phyloP scores from a whole-genome alignment of 2,113 vertebrate species.

The Zingel zingel region DNA sequence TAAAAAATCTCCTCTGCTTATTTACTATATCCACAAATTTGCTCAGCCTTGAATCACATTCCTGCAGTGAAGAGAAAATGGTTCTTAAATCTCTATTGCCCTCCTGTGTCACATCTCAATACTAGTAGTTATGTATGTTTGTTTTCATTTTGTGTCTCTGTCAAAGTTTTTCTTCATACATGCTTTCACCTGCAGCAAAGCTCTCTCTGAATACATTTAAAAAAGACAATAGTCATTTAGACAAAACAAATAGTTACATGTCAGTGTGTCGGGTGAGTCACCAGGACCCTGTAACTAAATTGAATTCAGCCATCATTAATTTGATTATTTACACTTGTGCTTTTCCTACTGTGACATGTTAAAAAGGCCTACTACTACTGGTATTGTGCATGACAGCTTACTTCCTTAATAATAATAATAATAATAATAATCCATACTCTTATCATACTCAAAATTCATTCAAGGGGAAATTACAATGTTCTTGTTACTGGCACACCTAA shows the following conservation, averaged over 20 bases:
- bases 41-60: constrained; percentile 20
- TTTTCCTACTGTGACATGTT: no score
- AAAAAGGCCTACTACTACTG: no score
- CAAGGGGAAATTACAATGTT: no score
- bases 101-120: constrained; percentile 61
- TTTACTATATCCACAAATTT: neutral
- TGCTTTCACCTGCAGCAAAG: neutral
- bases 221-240: neutral
- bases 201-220: neutral
- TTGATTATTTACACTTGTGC: no score
- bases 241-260: neutral
- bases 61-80: neutral
- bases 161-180: neutral
- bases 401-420: no score
- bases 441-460: no score
- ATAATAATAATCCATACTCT: no score
- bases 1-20: neutral
- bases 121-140: neutral
- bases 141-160: neutral
- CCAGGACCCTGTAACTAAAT: neutral
- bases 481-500: no score
- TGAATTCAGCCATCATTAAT: no score
- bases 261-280: no score
- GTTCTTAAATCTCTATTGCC: constrained; percentile 68
- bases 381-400: no score